These are phyloP conservation scores for Anagyrus pseudococci DNA, from an alignment of 2,888 invertebrate genomes.

Conservation along the genomic window DNA sequence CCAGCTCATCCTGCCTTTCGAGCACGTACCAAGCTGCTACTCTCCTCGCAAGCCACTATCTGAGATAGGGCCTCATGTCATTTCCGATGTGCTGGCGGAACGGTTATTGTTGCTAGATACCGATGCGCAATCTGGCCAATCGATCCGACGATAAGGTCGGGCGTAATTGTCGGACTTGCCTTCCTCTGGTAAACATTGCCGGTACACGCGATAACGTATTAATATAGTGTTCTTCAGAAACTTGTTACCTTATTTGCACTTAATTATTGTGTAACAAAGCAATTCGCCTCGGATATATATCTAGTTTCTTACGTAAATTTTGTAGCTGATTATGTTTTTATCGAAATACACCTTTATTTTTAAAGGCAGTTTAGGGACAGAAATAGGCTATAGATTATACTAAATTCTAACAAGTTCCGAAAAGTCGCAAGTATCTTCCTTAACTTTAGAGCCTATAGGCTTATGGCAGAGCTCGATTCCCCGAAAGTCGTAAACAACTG, in stretches of 20 bases:
- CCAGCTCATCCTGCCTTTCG: not conserved
- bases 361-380: too few relatives aligned
- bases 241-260: too few relatives aligned
- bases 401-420: not conserved
- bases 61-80: not conserved
- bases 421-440: not conserved
- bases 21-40: not conserved
- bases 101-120: not conserved
- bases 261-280: not conserved
- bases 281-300: too few relatives aligned
- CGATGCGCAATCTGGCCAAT: constrained; percentile 13
- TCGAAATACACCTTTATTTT: too few relatives aligned
- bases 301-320: too few relatives aligned
- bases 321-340: too few relatives aligned
- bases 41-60: constrained; percentile 1
- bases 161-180: too few relatives aligned
- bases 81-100: not conserved
- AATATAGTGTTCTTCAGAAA: too few relatives aligned
- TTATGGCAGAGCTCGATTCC: constrained; percentile 8
- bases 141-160: not conserved
- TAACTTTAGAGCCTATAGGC: not conserved
- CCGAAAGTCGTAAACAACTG: constrained; percentile 20
- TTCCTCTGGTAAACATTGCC: too few relatives aligned
- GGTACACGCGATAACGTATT: too few relatives aligned
- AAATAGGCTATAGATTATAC: not conserved